These are phyloP conservation scores for Poecile montanus DNA, from an alignment of 2,797 vertebrate genomes.

Conservation along the genomic window DNA sequence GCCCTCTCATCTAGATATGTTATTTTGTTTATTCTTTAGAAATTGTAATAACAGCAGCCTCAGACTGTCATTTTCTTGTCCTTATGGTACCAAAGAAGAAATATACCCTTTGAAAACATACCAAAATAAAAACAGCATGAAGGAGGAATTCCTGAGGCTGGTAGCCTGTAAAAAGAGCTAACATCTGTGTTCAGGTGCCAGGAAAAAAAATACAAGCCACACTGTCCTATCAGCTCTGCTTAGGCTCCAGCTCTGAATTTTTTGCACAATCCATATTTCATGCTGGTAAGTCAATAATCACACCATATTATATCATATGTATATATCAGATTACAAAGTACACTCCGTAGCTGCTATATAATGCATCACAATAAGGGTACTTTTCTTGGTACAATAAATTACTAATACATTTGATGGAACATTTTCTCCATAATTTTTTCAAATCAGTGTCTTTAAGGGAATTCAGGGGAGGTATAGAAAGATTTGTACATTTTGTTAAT, in stretches of 20 bases:
- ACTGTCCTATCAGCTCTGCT: background rate
- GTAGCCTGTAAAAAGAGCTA: slow-evolving; percentile 12
- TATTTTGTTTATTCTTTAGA: slow-evolving; percentile 10
- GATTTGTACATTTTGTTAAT: background rate
- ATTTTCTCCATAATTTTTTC: background rate
- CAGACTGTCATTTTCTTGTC: background rate
- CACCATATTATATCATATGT: background rate
- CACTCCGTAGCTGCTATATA: background rate
- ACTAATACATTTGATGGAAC: background rate
- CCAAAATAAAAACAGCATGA: background rate
- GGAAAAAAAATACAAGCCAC: background rate
- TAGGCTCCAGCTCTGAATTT: background rate
- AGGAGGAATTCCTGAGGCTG: background rate
- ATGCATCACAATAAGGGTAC: no score
- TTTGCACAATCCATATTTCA: background rate
- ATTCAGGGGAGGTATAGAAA: background rate
- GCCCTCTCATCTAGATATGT: background rate
- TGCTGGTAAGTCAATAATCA: background rate
- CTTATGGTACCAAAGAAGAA: slow-evolving; percentile 5
- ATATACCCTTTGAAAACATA: background rate
- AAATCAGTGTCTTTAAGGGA: background rate
- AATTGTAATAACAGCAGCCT: background rate
- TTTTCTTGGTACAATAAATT: background rate
- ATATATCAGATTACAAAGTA: background rate
- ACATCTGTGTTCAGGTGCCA: background rate